These are phyloP conservation scores for Drosophila mauritiana DNA, from an alignment of 1,140 invertebrate species.

Conservation along the genomic window DNA sequence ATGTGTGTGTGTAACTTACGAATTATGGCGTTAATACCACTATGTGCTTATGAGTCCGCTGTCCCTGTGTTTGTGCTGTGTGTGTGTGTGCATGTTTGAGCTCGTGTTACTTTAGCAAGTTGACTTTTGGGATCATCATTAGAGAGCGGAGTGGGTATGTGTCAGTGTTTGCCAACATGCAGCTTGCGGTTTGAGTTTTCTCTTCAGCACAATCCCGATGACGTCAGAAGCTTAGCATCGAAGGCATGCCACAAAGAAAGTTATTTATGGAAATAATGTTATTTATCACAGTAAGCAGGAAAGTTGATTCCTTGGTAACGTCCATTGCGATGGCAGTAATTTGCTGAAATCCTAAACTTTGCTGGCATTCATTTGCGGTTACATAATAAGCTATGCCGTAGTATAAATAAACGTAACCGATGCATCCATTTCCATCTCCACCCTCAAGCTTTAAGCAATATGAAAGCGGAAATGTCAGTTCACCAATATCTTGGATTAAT, in stretches of 20 bases:
- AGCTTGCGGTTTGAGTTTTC: constrained; percentile 38
- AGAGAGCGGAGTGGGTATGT: constrained; percentile 21
- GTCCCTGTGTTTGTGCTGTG: not conserved
- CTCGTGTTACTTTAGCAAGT: constrained; percentile 75
- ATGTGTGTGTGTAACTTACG: constrained; percentile 61
- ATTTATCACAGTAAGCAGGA: constrained; percentile 21
- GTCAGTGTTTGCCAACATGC: constrained; percentile 17
- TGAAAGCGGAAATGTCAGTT: not conserved
- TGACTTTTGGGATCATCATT: constrained; percentile 81
- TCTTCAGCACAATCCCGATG: constrained; percentile 31
- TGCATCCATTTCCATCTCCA: too few species aligned
- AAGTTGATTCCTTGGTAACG: not conserved
- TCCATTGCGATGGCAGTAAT: not conserved
- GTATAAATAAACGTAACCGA: not conserved
- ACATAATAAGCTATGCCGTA: not conserved
- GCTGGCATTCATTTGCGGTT: not conserved
- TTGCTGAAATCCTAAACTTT: not conserved
- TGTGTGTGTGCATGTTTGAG: constrained; percentile 11
- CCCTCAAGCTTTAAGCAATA: too few species aligned
- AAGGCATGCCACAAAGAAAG: constrained; percentile 21
- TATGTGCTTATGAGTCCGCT: constrained; percentile 65
- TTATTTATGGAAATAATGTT: constrained; percentile 44
- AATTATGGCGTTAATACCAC: constrained; percentile 80
- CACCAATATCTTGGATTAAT: not conserved
- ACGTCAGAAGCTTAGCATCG: constrained; percentile 28